Base-by-base conservation (phyloP, 1,140 invertebrate species). In the Pectinophora gossypiella region DNA sequence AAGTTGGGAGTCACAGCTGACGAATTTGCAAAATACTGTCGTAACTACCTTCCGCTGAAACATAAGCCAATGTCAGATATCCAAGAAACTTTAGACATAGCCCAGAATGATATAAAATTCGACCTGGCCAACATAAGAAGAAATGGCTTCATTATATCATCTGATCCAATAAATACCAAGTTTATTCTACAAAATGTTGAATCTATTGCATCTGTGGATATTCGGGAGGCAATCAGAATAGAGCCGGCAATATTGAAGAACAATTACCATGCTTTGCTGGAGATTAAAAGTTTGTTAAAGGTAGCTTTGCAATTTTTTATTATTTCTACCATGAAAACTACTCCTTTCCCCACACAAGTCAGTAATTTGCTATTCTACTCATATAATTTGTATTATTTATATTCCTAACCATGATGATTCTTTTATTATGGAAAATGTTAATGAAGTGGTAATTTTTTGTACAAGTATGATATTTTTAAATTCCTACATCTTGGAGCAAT, bases 211-310 rank as follows among this genome's bases (percentile, higher is more conserved):
- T 89, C 80, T 0, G 55, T 88, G 15, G 77, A 89, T 56, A 89
- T 91, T 16, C 68, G 79, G 42, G 79, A 89, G 3, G 87, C 82
- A 40, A 76, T 89, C 4, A 83, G 60, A 59, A 74, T 79, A 16
- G 78, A 89, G 50, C 89, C 90, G 19, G 89, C 89, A 19, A 88
- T 91, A 19, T 62, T 91, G 12, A 90, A 89, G 73, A 87, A 87
- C 53, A 84, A 85, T 51, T 89, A 83, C 54, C 81, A 86, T 52
- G 64, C 85, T 3, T 44, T 91, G 13, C 64, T 85, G 40, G 68
- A 88, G 71, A 90, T 89, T 23, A 72, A 84, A 44, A 49, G 86
- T 19, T 67, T 89, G 52, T 75, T 90, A 10, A 69, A 86, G 65
- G 73, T 86, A 48, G 12, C 40, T 49, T 48, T 58, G 50, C 32